phyloP scores from a whole-genome alignment of 35 echinoderm and acorn worm species.

The Ophiothrix spiculata region DNA sequence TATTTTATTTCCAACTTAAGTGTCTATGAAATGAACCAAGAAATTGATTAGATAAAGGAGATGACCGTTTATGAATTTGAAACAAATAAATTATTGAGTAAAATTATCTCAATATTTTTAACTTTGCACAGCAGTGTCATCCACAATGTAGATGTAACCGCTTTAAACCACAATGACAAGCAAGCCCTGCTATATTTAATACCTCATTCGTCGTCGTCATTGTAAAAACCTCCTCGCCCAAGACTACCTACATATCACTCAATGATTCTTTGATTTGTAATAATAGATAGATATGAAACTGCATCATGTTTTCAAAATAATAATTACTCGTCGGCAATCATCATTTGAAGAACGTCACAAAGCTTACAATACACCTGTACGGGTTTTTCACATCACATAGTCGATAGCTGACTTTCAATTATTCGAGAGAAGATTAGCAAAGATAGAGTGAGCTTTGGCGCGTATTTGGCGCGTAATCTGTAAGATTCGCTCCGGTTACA shows the following conservation, averaged over 20 bases:
- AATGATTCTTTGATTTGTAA: slow-evolving; percentile 1
- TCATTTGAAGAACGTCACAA: slow-evolving; percentile 2
- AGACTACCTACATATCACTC: neutral
- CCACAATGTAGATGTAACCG: too few relatives aligned
- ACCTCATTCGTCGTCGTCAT: neutral
- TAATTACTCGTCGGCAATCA: neutral
- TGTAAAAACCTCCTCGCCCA: neutral
- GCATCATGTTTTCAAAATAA: slow-evolving; percentile 13
- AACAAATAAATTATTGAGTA: too few relatives aligned
- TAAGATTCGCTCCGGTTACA: neutral
- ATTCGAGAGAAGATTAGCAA: neutral
- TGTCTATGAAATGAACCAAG: too few relatives aligned
- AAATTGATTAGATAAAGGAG: too few relatives aligned
- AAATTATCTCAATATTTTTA: too few relatives aligned
- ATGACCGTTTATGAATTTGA: too few relatives aligned
- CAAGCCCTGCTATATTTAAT: too few relatives aligned
- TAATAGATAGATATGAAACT: slow-evolving; percentile 13
- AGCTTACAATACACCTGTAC: neutral
- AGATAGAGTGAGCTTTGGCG: neutral
- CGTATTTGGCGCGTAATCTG: neutral
- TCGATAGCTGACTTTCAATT: neutral
- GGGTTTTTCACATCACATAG: neutral
- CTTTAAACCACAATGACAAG: too few relatives aligned
- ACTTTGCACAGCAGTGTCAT: too few relatives aligned
- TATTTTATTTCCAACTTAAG: too few relatives aligned